A percentile compares a stretch with the other conserved stretches of the same genome.
These are phyloP conservation scores for Melanostoma scalare DNA, from an alignment of 2,888 invertebrate species.

Conservation along the genomic window DNA sequence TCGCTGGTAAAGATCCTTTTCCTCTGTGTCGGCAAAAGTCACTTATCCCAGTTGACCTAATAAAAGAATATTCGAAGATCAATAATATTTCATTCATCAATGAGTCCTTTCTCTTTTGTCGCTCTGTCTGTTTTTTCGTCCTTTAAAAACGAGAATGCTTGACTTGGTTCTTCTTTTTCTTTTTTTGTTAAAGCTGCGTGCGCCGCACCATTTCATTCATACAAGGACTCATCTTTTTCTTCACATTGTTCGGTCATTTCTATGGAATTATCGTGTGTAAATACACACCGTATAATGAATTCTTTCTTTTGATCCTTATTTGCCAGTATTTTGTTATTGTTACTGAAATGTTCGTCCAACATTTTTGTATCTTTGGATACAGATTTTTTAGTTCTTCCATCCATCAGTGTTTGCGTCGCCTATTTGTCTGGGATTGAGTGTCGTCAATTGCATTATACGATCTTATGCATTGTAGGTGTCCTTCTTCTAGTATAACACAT, in stretches of 20 bases:
- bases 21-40: constrained; percentile 44
- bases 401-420: constrained; percentile 67
- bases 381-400: constrained; percentile 24
- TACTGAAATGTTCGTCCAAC: constrained; percentile 47
- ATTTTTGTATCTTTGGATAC: constrained; percentile 1
- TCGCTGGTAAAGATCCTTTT: not conserved
- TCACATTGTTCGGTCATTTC: constrained; percentile 58
- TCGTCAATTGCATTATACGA: constrained; percentile 64
- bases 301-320: constrained; percentile 62
- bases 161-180: constrained; percentile 49
- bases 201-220: constrained; percentile 67
- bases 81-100: constrained; percentile 70
- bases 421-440: constrained; percentile 70
- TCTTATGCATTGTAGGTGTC: constrained; percentile 53
- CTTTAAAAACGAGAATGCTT: constrained; percentile 33
- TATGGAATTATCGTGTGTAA: constrained; percentile 71
- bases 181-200: constrained; percentile 48
- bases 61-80: constrained; percentile 60
- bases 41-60: constrained; percentile 39
- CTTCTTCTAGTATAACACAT: constrained; percentile 6
- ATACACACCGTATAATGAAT: constrained; percentile 51
- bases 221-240: constrained; percentile 7
- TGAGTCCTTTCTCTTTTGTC: constrained; percentile 38
- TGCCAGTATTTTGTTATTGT: constrained; percentile 59
- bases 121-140: not conserved